These are phyloP conservation scores for Dolomedes plantarius DNA, from an alignment of 2,888 invertebrate species.

Conservation along the genomic window DNA sequence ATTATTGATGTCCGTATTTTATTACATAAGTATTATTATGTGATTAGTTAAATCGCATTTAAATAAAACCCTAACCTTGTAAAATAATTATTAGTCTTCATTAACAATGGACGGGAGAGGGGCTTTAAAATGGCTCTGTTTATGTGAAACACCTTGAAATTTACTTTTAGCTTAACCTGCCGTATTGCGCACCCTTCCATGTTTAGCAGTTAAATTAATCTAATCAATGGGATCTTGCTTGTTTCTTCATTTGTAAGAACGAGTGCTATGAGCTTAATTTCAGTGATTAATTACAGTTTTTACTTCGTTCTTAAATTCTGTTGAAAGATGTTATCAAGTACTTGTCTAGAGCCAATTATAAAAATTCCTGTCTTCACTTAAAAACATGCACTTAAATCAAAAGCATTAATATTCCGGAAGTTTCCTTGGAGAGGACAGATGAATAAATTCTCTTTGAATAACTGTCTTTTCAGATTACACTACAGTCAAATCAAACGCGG, in stretches of 20 bases:
- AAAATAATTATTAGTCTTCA: too few species aligned
- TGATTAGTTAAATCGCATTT: too few species aligned
- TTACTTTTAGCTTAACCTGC: too few species aligned
- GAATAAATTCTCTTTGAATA: neutral
- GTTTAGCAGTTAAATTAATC: too few species aligned
- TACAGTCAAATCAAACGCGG: neutral
- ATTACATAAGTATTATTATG: too few species aligned
- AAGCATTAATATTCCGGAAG: slow-evolving; percentile 3
- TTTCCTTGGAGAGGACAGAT: neutral
- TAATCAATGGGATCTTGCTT: too few species aligned
- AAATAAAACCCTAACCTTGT: too few species aligned
- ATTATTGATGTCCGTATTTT: too few species aligned
- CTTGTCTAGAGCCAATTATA: neutral
- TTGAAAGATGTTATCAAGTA: neutral
- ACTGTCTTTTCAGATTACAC: neutral
- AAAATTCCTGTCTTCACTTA: neutral
- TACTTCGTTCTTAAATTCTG: neutral
- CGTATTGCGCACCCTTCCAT: too few species aligned
- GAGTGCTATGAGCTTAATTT: neutral
- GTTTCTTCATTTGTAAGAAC: neutral
- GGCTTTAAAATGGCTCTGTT: too few species aligned
- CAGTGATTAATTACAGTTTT: neutral
- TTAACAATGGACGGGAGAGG: too few species aligned
- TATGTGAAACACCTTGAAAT: too few species aligned
- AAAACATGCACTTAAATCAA: neutral